A percentile compares a stretch with the other conserved stretches of the same genome.
Conservation (phyloP, 1,140 invertebrate genomes). For the Brachionus paranguensis region DNA sequence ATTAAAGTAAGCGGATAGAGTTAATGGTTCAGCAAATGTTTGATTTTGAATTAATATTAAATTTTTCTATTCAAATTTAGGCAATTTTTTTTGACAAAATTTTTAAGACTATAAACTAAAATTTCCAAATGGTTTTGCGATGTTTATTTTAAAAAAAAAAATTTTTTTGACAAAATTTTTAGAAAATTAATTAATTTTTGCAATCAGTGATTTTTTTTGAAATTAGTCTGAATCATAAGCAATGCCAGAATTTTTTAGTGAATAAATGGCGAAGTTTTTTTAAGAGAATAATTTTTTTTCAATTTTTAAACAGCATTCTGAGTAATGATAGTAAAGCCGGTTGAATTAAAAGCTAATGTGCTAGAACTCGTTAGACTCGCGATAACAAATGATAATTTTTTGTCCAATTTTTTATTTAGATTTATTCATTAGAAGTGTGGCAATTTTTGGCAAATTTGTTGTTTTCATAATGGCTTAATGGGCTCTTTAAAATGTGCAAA, state of each 20-base stretch:
- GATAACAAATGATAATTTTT: background rate
- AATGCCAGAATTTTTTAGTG: too few species aligned
- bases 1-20: background rate
- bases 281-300: too few species aligned
- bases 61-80: background rate
- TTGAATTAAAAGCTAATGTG: background rate
- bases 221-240: too few species aligned
- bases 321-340: background rate
- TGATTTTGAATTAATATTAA: background rate
- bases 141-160: too few species aligned
- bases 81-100: too few species aligned
- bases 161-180: too few species aligned
- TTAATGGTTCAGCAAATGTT: background rate
- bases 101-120: too few species aligned
- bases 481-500: background rate
- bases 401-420: background rate
- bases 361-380: background rate
- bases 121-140: too few species aligned
- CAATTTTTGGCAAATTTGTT: background rate
- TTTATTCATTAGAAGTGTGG: background rate
- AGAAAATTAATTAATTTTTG: too few species aligned
- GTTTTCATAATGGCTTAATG: background rate
- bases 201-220: too few species aligned
- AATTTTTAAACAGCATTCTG: background rate
- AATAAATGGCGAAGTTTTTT: too few species aligned